These are phyloP conservation scores for Canis aureus DNA, from an alignment of 2,113 vertebrate genomes.

Conservation along the genomic window DNA sequence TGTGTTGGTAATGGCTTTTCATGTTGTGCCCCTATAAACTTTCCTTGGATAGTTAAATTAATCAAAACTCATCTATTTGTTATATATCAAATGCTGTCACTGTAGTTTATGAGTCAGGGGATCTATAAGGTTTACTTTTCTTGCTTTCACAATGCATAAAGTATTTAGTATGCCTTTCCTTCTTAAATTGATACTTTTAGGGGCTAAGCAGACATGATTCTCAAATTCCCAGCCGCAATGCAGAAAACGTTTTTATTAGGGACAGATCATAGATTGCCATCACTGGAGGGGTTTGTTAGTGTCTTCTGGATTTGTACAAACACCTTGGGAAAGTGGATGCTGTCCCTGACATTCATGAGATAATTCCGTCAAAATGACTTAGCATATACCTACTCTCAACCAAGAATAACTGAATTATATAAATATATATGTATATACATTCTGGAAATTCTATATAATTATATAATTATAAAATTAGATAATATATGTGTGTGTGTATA, in stretches of 20 bases:
- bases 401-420: not conserved
- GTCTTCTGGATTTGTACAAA: not conserved
- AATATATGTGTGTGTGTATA: no score
- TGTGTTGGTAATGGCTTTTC: slow-evolving; percentile 45
- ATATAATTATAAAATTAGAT: no score
- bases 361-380: not conserved
- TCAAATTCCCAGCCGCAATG: not conserved
- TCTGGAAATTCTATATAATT: not conserved
- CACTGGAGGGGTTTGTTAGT: not conserved
- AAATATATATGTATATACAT: not conserved
- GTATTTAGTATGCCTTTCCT: not conserved
- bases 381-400: not conserved
- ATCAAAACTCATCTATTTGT: not conserved
- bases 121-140: not conserved
- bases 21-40: not conserved
- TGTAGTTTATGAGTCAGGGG: not conserved
- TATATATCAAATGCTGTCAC: not conserved
- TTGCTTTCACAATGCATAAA: not conserved
- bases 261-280: not conserved
- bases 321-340: not conserved
- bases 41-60: not conserved
- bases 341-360: not conserved
- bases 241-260: not conserved
- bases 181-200: not conserved
- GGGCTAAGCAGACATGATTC: not conserved